A percentile compares a stretch with the other conserved stretches of the same genome.
Conservation (phyloP, 1,140 invertebrate genomes). For the Vollenhovia emeryi region DNA sequence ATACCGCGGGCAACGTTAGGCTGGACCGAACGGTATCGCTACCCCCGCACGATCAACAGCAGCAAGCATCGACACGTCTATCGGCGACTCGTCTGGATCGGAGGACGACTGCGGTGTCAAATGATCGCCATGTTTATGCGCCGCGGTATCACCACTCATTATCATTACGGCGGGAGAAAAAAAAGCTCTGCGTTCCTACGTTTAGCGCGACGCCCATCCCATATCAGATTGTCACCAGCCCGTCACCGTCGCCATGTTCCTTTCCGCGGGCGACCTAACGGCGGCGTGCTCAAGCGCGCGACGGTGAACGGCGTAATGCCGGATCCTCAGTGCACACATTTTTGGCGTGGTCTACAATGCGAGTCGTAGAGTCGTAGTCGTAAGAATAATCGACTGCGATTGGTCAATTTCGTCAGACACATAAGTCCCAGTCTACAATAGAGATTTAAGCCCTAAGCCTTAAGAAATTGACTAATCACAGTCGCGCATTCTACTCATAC, state of each 20-base stretch:
- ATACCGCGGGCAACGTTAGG: background rate
- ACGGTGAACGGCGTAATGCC: background rate
- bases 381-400: no score
- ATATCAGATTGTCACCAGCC: constrained; percentile 68
- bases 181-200: constrained; percentile 64
- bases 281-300: background rate
- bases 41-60: constrained; percentile 31
- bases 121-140: constrained; percentile 78
- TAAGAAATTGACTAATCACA: no score
- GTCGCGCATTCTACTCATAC: no score
- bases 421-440: no score
- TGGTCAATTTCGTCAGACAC: no score
- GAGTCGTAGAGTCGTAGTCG: no score
- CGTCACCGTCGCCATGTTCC: constrained; percentile 73
- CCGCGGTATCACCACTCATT: constrained; percentile 77
- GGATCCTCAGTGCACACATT: background rate
- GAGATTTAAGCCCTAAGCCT: no score
- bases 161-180: constrained; percentile 77
- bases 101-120: constrained; percentile 71
- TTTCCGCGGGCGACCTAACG: background rate
- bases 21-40: constrained; percentile 27
- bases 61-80: no score
- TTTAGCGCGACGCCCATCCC: constrained; percentile 75
- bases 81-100: constrained; percentile 32
- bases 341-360: no score